Base-by-base conservation (phyloP, 2,797 vertebrate genomes). In the Leuciscus waleckii region DNA sequence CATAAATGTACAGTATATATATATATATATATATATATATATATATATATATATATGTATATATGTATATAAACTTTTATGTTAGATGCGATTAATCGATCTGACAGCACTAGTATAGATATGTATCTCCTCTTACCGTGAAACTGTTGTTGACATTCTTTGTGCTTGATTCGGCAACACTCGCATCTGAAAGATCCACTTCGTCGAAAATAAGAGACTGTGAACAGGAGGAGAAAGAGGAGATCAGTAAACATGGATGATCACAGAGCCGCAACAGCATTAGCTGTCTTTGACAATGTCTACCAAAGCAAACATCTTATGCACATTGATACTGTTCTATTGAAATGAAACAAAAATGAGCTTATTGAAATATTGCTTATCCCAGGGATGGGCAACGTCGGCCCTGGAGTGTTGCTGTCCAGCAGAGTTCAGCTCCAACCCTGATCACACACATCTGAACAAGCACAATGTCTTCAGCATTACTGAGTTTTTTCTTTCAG, bases 111-210 rank as follows among this genome's bases (percentile, higher is more conserved):
- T 17, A 17, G 14, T 49, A 5, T 49, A 49, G 5, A 49, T 49
- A 49, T 49, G 4, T 16, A 17, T 49, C 46, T 17, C 5, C 46
- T 49, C 46, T 94, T 97, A 99, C 98, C 93, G 98, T 99, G 94
- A 99, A 99, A 94, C 98, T 99, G 95, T 99, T 99, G 96, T 99
- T 99, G 91, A 98, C 97, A 94, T 99, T 99, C 96, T 99, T 99
- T 86, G 98, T 99, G 95, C 98, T 99, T 17, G 98, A 99, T 95
- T 99, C 98, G 67, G 98, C 98, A 76, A 99, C 98, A 0, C 98
- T 99, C 94, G 98, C 98, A 90, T 99, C 98, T 10, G 98, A 99
- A 84, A 99, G 96, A 92, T 99, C 98, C 91, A 99, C 98, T 95
- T 99, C 98, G 90, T 99, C 98, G 92, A 99, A 99, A 94, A 99